phyloP scores from a whole-genome alignment of 1,140 invertebrate species.

The Pogonomyrmex californicus region DNA sequence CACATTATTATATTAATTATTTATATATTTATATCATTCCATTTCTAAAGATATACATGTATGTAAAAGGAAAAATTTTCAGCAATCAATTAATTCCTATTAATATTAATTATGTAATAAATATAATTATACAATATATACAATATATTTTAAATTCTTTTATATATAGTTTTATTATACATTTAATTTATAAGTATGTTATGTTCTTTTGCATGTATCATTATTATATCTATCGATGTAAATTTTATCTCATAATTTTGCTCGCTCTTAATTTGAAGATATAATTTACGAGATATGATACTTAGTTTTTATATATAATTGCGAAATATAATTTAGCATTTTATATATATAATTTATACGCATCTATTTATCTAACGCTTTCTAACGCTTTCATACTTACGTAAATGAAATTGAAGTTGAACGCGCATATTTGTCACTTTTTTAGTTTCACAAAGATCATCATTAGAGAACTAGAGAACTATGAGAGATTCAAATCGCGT shows the following conservation, averaged over 20 bases:
- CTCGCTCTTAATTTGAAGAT: background rate
- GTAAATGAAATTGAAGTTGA: background rate
- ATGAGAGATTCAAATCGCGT: constrained; percentile 6
- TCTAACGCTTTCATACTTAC: background rate
- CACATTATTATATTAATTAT: no score
- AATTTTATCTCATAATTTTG: background rate
- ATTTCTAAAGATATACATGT: no score
- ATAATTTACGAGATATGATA: background rate
- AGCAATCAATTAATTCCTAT: no score
- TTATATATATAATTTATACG: background rate
- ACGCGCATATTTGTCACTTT: background rate
- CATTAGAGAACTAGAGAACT: background rate
- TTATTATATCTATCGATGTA: background rate
- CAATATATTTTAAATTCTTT: background rate
- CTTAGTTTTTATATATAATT: no score
- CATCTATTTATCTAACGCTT: background rate
- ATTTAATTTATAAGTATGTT: no score
- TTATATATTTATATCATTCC: no score
- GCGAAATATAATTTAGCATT: no score
- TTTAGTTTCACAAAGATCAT: background rate
- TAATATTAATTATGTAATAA: background rate
- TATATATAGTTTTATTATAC: no score
- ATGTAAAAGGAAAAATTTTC: no score
- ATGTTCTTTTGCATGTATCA: background rate
- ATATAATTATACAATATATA: no score